Percentiles rank a stretch among this genome's conserved stretches.
phyloP scores from a whole-genome alignment of 1,140 invertebrate species.

The Cotesia chilonis region DNA sequence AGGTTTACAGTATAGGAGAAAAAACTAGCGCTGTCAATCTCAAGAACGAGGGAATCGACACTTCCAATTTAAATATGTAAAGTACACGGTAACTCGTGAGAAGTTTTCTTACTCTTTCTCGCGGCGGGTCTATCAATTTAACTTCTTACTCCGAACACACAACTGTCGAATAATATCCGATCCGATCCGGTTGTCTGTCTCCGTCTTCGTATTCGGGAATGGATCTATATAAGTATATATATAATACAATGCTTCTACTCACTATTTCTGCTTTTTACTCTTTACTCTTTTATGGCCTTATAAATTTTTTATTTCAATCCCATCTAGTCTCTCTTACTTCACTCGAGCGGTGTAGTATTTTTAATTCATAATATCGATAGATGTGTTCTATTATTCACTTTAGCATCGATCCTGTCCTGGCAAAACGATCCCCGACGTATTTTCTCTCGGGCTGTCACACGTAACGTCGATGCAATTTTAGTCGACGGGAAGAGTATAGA shows the following conservation, averaged over 20 bases:
- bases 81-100: conserved; percentile 46
- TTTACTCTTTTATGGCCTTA: no score
- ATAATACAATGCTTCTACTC: no score
- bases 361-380: conserved; percentile 16
- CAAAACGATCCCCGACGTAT: conserved; percentile 13
- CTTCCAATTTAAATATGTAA: conserved; percentile 61
- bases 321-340: conserved; percentile 21
- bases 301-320: conserved; percentile 38
- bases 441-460: background rate
- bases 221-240: no score
- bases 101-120: conserved; percentile 35
- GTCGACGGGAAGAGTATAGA: background rate
- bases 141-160: conserved; percentile 47
- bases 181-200: conserved; percentile 13
- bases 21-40: conserved; percentile 47
- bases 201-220: background rate
- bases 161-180: conserved; percentile 44
- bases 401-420: background rate
- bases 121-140: conserved; percentile 51
- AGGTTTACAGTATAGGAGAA: no score
- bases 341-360: background rate
- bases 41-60: conserved; percentile 52
- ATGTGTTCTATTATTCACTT: background rate
- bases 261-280: no score
- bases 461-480: no score